Evolutionary conservation across 2,888 invertebrate species (phyloP).

Genomic region (Euclidia mi): DNA sequence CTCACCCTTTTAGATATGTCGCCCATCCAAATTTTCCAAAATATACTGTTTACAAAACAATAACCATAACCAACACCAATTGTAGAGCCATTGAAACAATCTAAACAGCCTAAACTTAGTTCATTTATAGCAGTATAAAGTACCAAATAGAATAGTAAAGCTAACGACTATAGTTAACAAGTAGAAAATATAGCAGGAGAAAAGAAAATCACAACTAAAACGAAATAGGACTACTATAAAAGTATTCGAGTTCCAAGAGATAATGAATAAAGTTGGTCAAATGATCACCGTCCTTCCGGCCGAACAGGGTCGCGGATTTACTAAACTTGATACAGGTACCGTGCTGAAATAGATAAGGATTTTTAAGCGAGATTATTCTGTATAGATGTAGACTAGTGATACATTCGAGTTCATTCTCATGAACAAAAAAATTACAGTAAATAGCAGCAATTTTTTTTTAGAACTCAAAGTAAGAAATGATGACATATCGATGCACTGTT

Average conservation of each 20-base stretch:
- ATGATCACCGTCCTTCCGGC: conserved; percentile 78
- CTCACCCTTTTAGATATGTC: too few species aligned
- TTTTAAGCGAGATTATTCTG: background rate
- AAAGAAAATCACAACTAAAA: conserved; percentile 81
- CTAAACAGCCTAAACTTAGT: conserved; percentile 41
- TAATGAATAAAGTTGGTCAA: conserved; percentile 87
- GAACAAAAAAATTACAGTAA: too few species aligned
- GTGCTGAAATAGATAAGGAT: conserved; percentile 16
- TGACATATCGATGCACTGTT: too few species aligned
- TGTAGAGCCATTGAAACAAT: background rate
- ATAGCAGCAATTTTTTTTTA: too few species aligned
- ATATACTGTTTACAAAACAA: background rate
- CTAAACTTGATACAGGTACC: conserved; percentile 27
- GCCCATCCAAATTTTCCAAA: too few species aligned
- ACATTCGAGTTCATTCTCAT: too few species aligned
- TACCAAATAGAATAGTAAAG: conserved; percentile 72
- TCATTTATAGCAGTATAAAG: conserved; percentile 58
- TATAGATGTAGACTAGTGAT: too few species aligned
- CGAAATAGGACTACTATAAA: conserved; percentile 80
- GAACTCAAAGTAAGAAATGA: too few species aligned
- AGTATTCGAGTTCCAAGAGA: conserved; percentile 79
- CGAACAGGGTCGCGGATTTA: conserved; percentile 54
- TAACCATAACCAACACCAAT: background rate
- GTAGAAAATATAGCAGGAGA: too few species aligned
- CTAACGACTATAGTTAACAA: conserved; percentile 73